Conservation (phyloP, 2,888 invertebrate genomes). For the Seira musarum region DNA sequence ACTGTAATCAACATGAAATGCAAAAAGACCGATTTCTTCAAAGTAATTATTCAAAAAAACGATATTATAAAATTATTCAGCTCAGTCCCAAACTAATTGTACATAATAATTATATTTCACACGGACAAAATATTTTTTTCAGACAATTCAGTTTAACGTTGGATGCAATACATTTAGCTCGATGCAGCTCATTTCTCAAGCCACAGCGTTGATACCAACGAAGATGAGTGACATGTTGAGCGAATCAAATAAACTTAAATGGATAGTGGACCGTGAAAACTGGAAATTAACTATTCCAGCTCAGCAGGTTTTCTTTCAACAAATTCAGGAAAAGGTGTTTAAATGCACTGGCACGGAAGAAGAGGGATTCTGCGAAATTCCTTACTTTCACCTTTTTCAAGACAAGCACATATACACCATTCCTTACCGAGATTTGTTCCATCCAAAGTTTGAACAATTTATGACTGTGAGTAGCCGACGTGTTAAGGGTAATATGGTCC, state of each 20-base stretch:
- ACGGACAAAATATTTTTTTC: too few relatives aligned
- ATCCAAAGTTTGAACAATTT: constrained; percentile 68
- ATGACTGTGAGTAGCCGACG: constrained; percentile 55
- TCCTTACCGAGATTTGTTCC: constrained; percentile 59
- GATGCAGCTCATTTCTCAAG: constrained; percentile 59
- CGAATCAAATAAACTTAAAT: neutral
- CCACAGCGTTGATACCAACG: constrained; percentile 44
- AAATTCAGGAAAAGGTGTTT: constrained; percentile 13
- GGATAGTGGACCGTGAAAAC: neutral
- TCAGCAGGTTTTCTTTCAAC: neutral
- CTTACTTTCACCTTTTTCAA: constrained; percentile 50
- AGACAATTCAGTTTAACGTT: constrained; percentile 64
- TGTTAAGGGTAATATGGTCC: constrained; percentile 64
- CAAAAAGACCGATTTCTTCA: constrained; percentile 59
- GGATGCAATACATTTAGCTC: constrained; percentile 64
- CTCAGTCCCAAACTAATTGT: too few relatives aligned
- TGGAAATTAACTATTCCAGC: neutral
- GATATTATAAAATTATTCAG: too few relatives aligned
- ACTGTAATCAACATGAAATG: constrained; percentile 64
- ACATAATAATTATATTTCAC: too few relatives aligned
- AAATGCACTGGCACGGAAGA: neutral
- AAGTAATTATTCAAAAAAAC: constrained; percentile 35
- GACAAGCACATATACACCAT: constrained; percentile 62
- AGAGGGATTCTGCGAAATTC: constrained; percentile 37
- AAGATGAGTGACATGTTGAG: constrained; percentile 16